Evolutionary conservation across 1,140 invertebrate genomes (phyloP).

Genomic region (Drosophila yakuba): DNA sequence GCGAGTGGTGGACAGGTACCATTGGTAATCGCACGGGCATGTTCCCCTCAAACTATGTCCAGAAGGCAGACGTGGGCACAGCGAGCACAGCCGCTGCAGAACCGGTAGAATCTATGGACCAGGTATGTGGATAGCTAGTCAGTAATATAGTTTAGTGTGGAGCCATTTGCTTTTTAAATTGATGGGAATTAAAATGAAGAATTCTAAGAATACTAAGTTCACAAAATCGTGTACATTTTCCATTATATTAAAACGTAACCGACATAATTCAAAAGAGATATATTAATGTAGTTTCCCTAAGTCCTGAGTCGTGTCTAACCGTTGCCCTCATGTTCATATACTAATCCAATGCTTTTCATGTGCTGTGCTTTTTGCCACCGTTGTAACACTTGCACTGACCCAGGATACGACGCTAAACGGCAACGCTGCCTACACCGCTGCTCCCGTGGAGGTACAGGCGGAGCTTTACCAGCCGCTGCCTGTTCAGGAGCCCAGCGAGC

Average conservation of each 20-base stretch:
- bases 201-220: background rate
- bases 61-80: conserved; percentile 84
- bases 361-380: conserved; percentile 60
- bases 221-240: too few species aligned
- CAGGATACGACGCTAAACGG: conserved; percentile 71
- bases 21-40: conserved; percentile 94
- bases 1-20: conserved; percentile 99
- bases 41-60: conserved; percentile 97
- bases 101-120: conserved; percentile 50
- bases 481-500: conserved; percentile 31
- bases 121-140: conserved; percentile 46
- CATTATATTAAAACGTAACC: too few species aligned
- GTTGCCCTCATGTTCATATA: conserved; percentile 70
- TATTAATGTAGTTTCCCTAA: background rate
- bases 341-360: conserved; percentile 80
- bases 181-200: background rate
- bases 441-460: conserved; percentile 36
- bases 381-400: conserved; percentile 49
- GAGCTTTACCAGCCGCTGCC: conserved; percentile 21
- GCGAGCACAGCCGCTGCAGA: conserved; percentile 24
- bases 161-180: background rate
- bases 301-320: conserved; percentile 41
- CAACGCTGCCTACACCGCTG: conserved; percentile 52
- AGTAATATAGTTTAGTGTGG: background rate
- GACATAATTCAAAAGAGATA: too few species aligned